Evolutionary conservation across 2,113 vertebrate species (phyloP), one percentile per base, ranked within the genome.

Genomic region (Odocoileus hemionus): DNA sequence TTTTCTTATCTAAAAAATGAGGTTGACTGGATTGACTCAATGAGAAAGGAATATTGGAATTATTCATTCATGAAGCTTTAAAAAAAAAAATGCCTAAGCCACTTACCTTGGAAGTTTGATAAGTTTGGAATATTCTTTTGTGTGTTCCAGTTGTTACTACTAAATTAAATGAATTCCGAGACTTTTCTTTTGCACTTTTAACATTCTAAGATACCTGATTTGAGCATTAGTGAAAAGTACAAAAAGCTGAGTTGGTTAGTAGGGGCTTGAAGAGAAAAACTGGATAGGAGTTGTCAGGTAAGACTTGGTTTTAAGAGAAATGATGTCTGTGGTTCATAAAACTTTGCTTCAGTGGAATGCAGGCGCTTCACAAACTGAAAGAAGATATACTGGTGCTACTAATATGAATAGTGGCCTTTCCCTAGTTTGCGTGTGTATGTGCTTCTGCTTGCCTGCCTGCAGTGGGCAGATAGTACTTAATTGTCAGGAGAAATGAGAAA

Each of bases 1-100:
- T 76, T 96, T 94, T 93, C 58, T 57, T n/a, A 43, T 52, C 30
- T 94, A 82, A 94, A 90, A 82, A 90, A 70, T 76, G n/a, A 50
- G 17, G n/a, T 21, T 70, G 13, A 15, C 43, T 89, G 45, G 25
- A 67, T 92, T 85, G 80, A 11, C 43, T 43, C 80, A 83, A 6
- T 16, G 15, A 95, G 74, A 26, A 93, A 57, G 80, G 82, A 23
- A 12, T 14, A 74, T 76, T 39, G 50, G 25, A 80, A 85, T 86
- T 86, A 36, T 12, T 70, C n/a, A 50, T 67, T 90, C 79, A 64
- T 92, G 60, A 90, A 96, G 9, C n/a, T 95, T 92, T 61, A 11
- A 87, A 70, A 94, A 61, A 61, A 89, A 83, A 70, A 21, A 45
- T 60, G 21, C 11, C 7, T 80, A 33, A 16, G 26, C 79, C 39